Base-by-base conservation (phyloP, 2,888 invertebrate species). In the Anoncus sp. region DNA sequence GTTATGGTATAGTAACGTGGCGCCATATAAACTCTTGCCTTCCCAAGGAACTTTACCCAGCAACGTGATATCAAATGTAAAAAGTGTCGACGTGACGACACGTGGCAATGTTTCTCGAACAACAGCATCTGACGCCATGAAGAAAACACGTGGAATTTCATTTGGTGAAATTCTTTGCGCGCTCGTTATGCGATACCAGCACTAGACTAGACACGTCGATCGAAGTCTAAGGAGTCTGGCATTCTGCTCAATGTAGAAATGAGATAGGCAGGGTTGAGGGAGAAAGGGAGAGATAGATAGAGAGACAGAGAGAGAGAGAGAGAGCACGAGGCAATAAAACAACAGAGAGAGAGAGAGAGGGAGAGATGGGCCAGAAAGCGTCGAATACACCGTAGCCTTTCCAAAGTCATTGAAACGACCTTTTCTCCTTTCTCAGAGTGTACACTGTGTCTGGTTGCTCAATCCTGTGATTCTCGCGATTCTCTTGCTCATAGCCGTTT, bases 161-260 rank as follows among this genome's bases (percentile, higher is more conserved):
- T 87, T 89, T 88, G 84, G 83, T 79, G 79, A 82, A 85, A 89
- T 88, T 87, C 87, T 85, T 81, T 80, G 81, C 82, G 81, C 82
- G 83, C 86, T 88, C 87, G 87, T 89, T 89, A 88, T 85, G 79
- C 76, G 62, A 51, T 59, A 60, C 67, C 70, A 72, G 72, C 76
- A 31, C 66, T 75, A 65, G 60, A 24, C n/a, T n/a, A 51, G 60
- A 45, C 49, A 22, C 49, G 27, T 55, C 53, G 53, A 77, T 59
- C 47, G 45, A 24, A 43, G 60, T 51, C 62, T 63, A 62, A 75
- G 73, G 66, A 60, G 49, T 57, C 57, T 69, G 38, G 57, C 22
- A 57, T 69, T 69, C 47, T 47, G 20, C 53, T 55, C 43, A 43
- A 55, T 55, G 27, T 43, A 55, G 45, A 18, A 20, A 67, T 45